A percentile compares a stretch with the other conserved stretches of the same genome.
Conservation (phyloP, 2,113 vertebrate genomes). For the Ailuropoda melanoleuca region DNA sequence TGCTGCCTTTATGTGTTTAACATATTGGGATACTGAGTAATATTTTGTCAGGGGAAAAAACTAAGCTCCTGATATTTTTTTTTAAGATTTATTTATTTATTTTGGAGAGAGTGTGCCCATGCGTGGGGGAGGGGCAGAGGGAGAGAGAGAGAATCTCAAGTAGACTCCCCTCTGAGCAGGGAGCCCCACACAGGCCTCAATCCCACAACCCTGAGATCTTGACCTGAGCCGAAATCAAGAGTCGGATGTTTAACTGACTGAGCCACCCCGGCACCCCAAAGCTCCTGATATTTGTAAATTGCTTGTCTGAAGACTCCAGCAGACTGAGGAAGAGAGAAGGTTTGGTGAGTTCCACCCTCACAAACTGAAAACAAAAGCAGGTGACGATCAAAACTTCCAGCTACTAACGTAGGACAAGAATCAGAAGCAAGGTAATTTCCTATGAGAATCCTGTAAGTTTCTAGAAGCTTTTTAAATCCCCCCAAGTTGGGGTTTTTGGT, state of each 20-base stretch:
- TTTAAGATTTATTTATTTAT: neutral
- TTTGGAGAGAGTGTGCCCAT: neutral
- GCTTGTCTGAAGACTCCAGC: neutral
- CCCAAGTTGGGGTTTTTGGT: neutral
- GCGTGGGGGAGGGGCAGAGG: neutral
- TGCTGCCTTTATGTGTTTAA: neutral
- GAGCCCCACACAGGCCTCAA: neutral
- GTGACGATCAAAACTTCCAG: neutral
- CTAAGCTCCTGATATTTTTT: neutral
- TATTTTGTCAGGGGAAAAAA: slow-evolving; percentile 9
- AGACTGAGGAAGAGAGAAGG: neutral
- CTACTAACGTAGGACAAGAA: neutral
- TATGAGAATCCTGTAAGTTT: neutral
- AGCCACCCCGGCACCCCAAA: neutral
- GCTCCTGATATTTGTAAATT: neutral
- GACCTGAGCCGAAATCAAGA: neutral
- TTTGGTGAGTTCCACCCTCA: neutral
- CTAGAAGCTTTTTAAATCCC: neutral
- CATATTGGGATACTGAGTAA: neutral
- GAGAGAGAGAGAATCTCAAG: neutral
- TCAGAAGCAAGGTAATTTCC: neutral
- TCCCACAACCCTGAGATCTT: neutral
- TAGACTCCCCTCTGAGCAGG: neutral
- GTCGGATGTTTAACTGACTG: neutral
- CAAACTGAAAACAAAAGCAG: neutral